A percentile compares a stretch with the other conserved stretches of the same genome.
Conservation (phyloP, 2,797 vertebrate species). For the Acropternis orthonyx region DNA sequence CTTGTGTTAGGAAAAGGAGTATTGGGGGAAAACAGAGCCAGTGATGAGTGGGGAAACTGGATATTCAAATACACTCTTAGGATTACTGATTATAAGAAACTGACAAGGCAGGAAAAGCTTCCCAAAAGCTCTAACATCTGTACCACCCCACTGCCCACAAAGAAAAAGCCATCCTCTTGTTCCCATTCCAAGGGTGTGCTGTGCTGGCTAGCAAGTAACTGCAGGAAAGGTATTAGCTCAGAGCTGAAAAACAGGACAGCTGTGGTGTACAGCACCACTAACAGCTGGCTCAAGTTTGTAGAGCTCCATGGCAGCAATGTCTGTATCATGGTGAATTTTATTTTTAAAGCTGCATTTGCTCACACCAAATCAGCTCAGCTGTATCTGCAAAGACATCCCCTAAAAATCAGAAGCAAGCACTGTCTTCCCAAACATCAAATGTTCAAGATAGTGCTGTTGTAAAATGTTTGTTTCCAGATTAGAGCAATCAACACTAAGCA, state of each 20-base stretch:
- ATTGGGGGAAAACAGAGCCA: neutral
- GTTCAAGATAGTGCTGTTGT: neutral
- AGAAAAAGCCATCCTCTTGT: neutral
- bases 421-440: neutral
- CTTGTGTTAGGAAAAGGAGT: accelerated
- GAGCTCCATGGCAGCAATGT: neutral
- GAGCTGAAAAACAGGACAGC: neutral
- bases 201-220: neutral
- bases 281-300: accelerated
- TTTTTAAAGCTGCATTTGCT: neutral
- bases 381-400: neutral
- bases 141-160: neutral
- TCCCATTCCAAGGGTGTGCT: neutral
- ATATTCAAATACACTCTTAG: neutral
- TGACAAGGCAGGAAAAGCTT: neutral
- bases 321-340: neutral
- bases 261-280: neutral
- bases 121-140: neutral
- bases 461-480: neutral
- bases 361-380: neutral
- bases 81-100: neutral
- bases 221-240: neutral
- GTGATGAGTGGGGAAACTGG: neutral
- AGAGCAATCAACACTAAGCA: neutral
- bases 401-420: neutral